A percentile compares a stretch with the other conserved stretches of the same genome.
Conservation (phyloP, 2,797 vertebrate species). For the Acanthurus leucopareius region DNA sequence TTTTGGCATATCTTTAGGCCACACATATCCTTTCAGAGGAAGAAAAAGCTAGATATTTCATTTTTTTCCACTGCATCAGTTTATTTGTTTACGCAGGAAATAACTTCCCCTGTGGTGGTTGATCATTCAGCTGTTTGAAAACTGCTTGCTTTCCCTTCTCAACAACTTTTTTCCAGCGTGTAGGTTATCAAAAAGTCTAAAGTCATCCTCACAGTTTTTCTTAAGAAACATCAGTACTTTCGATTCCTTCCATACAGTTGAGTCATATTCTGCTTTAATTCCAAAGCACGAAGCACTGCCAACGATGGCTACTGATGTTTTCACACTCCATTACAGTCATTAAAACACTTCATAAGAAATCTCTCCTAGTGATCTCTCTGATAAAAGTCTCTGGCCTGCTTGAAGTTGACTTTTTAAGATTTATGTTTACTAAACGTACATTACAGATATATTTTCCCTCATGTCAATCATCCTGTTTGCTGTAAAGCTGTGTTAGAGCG, state of each 20-base stretch:
- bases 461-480: conserved; percentile 50
- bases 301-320: not conserved
- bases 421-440: conserved; percentile 14
- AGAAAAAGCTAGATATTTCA: not conserved
- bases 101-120: not conserved
- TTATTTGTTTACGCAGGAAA: conserved; percentile 13
- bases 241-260: not conserved
- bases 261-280: conserved; percentile 13
- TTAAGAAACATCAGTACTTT: not conserved
- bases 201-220: not conserved
- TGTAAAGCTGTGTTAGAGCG: conserved; percentile 35
- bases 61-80: not conserved
- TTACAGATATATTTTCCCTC: conserved; percentile 24
- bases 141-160: not conserved
- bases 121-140: conserved; percentile 11
- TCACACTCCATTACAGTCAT: conserved; percentile 7
- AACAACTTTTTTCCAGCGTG: not conserved
- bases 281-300: not conserved
- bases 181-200: not conserved
- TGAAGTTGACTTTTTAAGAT: conserved; percentile 17
- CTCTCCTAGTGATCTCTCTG: conserved; percentile 13
- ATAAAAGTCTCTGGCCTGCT: conserved; percentile 13
- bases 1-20: not conserved
- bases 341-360: conserved; percentile 7
- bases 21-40: not conserved